These are phyloP conservation scores for Seriola dumerili DNA, from an alignment of 2,113 vertebrate genomes.

Conservation along the genomic window DNA sequence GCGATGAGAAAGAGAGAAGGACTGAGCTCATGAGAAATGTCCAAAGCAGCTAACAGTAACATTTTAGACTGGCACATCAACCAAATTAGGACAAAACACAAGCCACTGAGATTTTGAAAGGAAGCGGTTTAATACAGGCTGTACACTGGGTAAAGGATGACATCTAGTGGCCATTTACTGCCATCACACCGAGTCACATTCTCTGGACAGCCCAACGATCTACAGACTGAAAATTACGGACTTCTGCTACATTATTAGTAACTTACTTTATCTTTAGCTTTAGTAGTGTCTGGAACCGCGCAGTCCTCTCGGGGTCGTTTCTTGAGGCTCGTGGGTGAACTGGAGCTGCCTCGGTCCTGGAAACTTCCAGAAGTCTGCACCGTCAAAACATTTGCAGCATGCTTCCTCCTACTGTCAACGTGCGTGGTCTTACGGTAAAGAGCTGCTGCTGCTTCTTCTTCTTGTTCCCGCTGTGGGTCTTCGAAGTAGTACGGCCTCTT, in stretches of 20 bases:
- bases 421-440: neutral
- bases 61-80: neutral
- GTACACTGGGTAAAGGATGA: neutral
- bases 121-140: neutral
- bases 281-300: neutral
- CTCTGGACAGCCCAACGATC: too few species aligned
- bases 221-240: too few species aligned
- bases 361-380: constrained; percentile 33
- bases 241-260: accelerated
- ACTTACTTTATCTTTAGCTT: constrained; percentile 49
- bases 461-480: constrained; percentile 6
- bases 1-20: neutral
- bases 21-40: neutral
- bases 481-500: constrained; percentile 72
- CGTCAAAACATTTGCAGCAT: neutral
- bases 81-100: neutral
- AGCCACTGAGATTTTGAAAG: neutral
- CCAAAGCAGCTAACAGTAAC: neutral
- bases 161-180: constrained; percentile 55
- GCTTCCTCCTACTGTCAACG: constrained; percentile 3
- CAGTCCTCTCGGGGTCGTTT: constrained; percentile 60
- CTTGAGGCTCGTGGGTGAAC: neutral
- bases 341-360: constrained; percentile 10
- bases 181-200: neutral
- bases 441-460: neutral